Evolutionary conservation across 1,140 invertebrate species (phyloP), one percentile per base, ranked within the genome.

Genomic region (Brachionus rotundiformis): DNA sequence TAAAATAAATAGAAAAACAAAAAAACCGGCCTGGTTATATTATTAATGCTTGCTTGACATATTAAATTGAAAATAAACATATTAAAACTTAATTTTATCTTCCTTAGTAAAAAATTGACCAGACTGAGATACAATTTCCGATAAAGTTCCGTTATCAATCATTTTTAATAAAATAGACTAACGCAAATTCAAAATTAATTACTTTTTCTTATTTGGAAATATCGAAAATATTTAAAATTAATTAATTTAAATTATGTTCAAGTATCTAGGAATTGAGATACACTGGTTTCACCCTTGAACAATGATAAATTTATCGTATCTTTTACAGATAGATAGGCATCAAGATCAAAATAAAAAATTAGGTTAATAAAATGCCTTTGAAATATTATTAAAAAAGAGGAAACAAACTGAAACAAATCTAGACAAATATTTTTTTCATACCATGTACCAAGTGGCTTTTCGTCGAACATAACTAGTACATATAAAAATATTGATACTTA

Each of bases 1-100:
- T 68, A 68, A 68, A 68, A n/a, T 68, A 33, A 36, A 68, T 68
- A 33, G 16, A 68, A n/a, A 33, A 36, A 33, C 16, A 39, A 33
- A 19, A 63, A 63, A 29, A 36, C 63, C 63, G 63, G 33, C 33
- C 31, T 36, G 31, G 33, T 68, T 36, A 31, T 16, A 41, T 68
- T 68, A 68, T 68, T 68, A 33, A 68, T 68, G 63, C 63, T 68
- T 68, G 16, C 36, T 68, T 68, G 63, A 68, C 63, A 68, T 39
- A 68, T 68, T 68, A 68, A 68, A 68, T 68, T 68, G 63, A 8
- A 33, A 33, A 13, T 33, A n/a, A n/a, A n/a, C n/a, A n/a, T n/a
- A 39, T 33, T 54, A 19, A 13, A 68, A 68, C 16, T 68, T 19
- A 68, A 68, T 33, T 33, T 19, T 36, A 68, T 36, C 27, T 36